phyloP scores from a whole-genome alignment of 2,888 invertebrate species.

The Harmothoe impar region DNA sequence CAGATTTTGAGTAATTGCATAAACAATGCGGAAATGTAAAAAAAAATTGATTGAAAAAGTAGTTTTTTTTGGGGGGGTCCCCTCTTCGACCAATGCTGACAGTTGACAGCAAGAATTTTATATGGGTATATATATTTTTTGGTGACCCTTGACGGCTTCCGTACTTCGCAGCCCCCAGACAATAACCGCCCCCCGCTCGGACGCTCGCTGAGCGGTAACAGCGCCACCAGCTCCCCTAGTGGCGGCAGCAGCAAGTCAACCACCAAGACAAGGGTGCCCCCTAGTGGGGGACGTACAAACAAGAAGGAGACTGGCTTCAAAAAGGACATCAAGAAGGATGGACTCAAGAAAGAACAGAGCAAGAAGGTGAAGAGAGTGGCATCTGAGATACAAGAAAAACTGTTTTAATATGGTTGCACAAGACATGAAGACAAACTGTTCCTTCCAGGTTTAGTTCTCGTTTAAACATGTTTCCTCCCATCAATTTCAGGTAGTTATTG shows the following conservation, averaged over 20 bases:
- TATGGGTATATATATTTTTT: too few species aligned
- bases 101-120: too few species aligned
- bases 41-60: too few species aligned
- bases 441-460: too few species aligned
- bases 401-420: not conserved
- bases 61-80: too few species aligned
- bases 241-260: not conserved
- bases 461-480: too few species aligned
- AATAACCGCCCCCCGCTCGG: not conserved
- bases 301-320: not conserved
- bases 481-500: too few species aligned
- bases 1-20: too few species aligned
- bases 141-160: too few species aligned
- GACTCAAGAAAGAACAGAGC: not conserved
- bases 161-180: not conserved
- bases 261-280: not conserved
- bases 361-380: conserved; percentile 20
- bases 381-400: not conserved
- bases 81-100: too few species aligned
- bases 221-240: not conserved
- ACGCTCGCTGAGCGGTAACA: not conserved
- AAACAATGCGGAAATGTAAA: too few species aligned
- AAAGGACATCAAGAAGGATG: conserved; percentile 1
- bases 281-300: not conserved
- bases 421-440: too few species aligned